Conservation (phyloP, 1,140 invertebrate genomes). For the Campoletis sonorensis region DNA sequence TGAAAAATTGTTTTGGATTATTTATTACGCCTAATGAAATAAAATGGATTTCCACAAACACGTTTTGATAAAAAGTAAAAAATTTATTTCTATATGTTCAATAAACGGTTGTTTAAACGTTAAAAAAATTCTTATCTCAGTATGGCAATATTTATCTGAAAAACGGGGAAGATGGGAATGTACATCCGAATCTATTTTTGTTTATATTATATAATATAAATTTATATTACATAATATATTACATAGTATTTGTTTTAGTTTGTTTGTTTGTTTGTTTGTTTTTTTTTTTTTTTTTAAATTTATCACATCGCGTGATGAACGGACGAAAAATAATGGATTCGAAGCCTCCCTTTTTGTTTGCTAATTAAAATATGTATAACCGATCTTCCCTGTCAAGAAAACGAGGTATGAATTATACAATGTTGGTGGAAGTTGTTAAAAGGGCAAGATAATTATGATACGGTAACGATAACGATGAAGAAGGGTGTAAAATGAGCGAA, state of each 20-base stretch:
- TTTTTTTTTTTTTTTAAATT: background rate
- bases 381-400: slow-evolving; percentile 34
- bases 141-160: background rate
- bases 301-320: slow-evolving; percentile 36
- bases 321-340: slow-evolving; percentile 11
- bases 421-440: background rate
- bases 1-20: too few species aligned
- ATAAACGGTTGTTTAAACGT: too few species aligned
- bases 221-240: slow-evolving; percentile 48
- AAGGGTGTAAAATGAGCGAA: too few species aligned
- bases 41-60: too few species aligned
- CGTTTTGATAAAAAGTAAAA: too few species aligned
- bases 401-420: background rate
- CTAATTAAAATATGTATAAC: slow-evolving; percentile 21
- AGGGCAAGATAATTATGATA: background rate
- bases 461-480: background rate
- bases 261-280: too few species aligned
- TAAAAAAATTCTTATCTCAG: too few species aligned
- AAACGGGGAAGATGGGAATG: slow-evolving; percentile 36
- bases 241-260: background rate
- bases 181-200: slow-evolving; percentile 46
- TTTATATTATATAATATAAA: slow-evolving; percentile 48
- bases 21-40: too few species aligned
- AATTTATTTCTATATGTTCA: too few species aligned
- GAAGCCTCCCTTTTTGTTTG: background rate